Evolutionary conservation across 2,888 invertebrate species (phyloP), one percentile per base, ranked within the genome.

Genomic region (Clanis bilineata): DNA sequence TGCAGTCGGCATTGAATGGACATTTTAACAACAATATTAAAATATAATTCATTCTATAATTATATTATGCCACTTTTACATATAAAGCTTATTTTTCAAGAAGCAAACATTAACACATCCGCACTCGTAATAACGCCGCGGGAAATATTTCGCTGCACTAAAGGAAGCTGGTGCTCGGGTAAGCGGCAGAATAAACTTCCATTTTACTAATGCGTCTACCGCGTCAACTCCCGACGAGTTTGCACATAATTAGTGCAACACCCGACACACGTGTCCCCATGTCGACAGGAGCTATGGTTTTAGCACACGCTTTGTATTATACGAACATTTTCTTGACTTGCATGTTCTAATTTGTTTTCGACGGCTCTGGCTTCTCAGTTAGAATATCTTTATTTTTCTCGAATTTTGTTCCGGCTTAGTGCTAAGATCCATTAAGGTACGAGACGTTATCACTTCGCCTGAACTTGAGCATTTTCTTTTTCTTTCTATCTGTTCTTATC

Each of bases 151-250:
- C 57, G 43, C 56, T 43, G 58, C 28, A 41, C 6, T 18, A 47
- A 32, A 44, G 25, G 25, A 39, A 44, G 23, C 5, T 18, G 12
- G 44, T 45, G 45, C 22, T 32, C 23, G 15, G 54, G 57, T 39
- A 56, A 62, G 60, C 55, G 57, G 28, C 44, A 63, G 62, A 57
- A 64, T 67, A 57, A 61, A 55, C 25, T 60, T 51, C 62, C 62
- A 67, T 67, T 66, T 51, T 62, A 54, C 64, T 67, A 67, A 67
- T 67, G 62, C 59, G 64, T 64, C 45, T 61, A 57, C 59, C 60
- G 22, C 43, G 64, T 61, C 36, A 63, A 58, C 60, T 62, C 58
- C 43, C 60, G 57, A 64, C 59, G 54, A 64, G 66, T 64, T 64
- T 64, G 64, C 56, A 64, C 56, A 65, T 65, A 67, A 67, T 66